Base-by-base conservation (phyloP, 2,888 invertebrate genomes). In the Cryptosula pallasiana region DNA sequence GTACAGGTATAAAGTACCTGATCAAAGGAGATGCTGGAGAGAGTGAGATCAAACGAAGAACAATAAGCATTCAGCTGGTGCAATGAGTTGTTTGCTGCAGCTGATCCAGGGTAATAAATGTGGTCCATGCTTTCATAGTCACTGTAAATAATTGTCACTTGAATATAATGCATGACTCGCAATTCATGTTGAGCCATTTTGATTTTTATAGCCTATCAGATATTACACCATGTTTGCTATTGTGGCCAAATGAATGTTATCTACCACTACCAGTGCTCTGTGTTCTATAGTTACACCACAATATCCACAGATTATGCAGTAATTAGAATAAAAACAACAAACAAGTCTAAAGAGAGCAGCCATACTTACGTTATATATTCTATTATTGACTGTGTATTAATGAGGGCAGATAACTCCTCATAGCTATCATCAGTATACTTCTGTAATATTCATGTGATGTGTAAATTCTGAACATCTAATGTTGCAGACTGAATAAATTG, bases 1-100 rank as follows among this genome's bases (percentile, higher is more conserved):
- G n/a, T n/a, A n/a, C n/a, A n/a, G n/a, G n/a, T n/a, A n/a, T n/a
- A 45, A 45, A 13, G 45, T 45, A 63, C 63, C 63, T 63, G 25
- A 63, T 27, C 25, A 32, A 29, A 63, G 20, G 29, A 29, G 9
- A 32, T 32, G 27, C 25, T 13, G 20, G 9, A 29, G 9, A 63
- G 63, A 32, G 29, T 9, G 27, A 63, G 27, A 1, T 32, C 63
- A 13, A 34, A 13, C 13, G 16, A 29, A 3, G 2, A 5, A n/a
- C 63, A 63, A n/a, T 32, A 34, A 5, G 25, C 34, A 63, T 63
- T 34, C 25, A 63, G 29, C 32, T 63, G 29, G n/a, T 63, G 63
- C 3, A 27, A 13, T 25, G 63, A 63, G 5, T 9, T 63, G 27
- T 63, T 32, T 13, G 32, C 32, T 9, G 25, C 32, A 13, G 29